phyloP scores from a whole-genome alignment of 2,888 invertebrate species.

The Minunthozetes semirufus region DNA sequence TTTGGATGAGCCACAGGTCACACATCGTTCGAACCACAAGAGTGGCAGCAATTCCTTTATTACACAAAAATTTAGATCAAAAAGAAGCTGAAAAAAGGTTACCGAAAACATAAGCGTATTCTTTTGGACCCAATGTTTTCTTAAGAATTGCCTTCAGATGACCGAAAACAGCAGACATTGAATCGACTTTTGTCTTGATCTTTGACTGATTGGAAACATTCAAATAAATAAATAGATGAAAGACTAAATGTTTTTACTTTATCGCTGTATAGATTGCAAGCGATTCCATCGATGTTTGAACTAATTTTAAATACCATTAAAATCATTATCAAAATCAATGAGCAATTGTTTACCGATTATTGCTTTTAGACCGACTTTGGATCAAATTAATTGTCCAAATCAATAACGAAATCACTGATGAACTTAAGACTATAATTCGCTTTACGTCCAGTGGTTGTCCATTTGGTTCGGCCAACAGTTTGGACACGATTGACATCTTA shows the following conservation, averaged over 20 bases:
- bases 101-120: conserved; percentile 34
- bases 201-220: not conserved
- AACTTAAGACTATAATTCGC: conserved; percentile 22
- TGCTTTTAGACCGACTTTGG: not conserved
- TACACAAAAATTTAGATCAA: too few species aligned
- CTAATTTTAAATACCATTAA: not conserved
- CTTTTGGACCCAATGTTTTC: conserved; percentile 26
- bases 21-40: conserved; percentile 83
- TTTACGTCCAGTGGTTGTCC: conserved; percentile 11
- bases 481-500: conserved; percentile 3
- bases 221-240: not conserved
- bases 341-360: not conserved
- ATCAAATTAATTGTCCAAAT: conserved; percentile 28
- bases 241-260: not conserved
- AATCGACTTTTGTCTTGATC: not conserved
- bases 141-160: conserved; percentile 34
- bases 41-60: conserved; percentile 60
- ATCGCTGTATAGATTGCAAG: not conserved
- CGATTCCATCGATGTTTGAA: not conserved
- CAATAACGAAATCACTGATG: conserved; percentile 17
- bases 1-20: conserved; percentile 95
- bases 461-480: not conserved
- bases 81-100: too few species aligned
- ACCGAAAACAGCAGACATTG: conserved; percentile 13
- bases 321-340: not conserved